Conservation (phyloP, 2,113 vertebrate species). For the Zosterops hypoxanthus region DNA sequence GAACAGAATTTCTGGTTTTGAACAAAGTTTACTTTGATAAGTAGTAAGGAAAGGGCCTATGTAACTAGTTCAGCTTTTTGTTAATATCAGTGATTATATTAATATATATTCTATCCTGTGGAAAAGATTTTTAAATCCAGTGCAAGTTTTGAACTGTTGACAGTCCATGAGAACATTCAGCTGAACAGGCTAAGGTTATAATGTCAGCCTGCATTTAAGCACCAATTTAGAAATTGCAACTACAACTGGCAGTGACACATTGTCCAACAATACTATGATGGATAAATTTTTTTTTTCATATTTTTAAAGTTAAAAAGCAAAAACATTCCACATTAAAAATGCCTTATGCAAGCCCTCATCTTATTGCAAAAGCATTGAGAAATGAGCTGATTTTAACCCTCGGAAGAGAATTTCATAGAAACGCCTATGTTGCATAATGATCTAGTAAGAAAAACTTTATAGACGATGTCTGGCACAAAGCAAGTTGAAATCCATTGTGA, state of each 20-base stretch:
- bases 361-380: background rate
- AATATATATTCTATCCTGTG: background rate
- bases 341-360: background rate
- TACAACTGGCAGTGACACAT: background rate
- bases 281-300: background rate
- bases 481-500: background rate
- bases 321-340: background rate
- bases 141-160: background rate
- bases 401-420: background rate
- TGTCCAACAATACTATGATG: fast-evolving
- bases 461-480: background rate
- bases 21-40: background rate
- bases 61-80: background rate
- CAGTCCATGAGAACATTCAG: background rate
- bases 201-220: background rate
- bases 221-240: background rate
- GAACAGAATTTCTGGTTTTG: background rate
- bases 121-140: background rate
- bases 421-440: background rate
- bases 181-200: background rate
- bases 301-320: background rate
- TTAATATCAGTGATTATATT: background rate
- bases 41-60: background rate
- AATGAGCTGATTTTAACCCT: background rate
- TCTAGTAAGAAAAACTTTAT: background rate